Evolutionary conservation across 2,888 invertebrate species (phyloP).

Genomic region (Drosophila melanocephala): DNA sequence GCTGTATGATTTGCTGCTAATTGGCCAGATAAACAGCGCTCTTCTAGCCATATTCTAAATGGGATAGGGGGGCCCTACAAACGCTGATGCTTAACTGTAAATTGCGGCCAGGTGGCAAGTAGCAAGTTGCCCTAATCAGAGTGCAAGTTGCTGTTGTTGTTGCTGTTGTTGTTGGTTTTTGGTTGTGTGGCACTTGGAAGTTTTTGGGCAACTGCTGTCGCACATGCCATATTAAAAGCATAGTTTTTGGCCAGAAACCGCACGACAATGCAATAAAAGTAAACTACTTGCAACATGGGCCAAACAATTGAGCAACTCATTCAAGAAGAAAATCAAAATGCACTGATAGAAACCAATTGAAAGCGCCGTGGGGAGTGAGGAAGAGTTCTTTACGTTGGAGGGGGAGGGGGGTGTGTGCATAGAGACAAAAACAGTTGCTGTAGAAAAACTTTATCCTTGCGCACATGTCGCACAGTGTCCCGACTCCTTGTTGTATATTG

Average conservation of each 20-base stretch:
- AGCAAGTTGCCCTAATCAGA: conserved; percentile 23
- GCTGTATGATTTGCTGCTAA: conserved; percentile 45
- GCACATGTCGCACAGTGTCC: conserved; percentile 58
- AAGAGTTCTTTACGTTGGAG: neutral
- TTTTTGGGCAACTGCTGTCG: conserved; percentile 23
- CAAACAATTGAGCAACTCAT: conserved; percentile 78
- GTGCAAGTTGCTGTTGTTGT: neutral
- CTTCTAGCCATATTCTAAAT: conserved; percentile 14
- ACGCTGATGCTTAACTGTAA: conserved; percentile 14
- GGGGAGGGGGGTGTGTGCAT: neutral
- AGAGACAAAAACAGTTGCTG: conserved; percentile 24
- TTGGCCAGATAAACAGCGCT: conserved; percentile 47
- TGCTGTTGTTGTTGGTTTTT: neutral
- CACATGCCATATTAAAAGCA: conserved; percentile 56
- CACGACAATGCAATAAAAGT: conserved; percentile 78
- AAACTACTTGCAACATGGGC: conserved; percentile 64
- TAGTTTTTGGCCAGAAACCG: conserved; percentile 57
- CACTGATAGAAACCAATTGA: conserved; percentile 78
- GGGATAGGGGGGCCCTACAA: conserved; percentile 22
- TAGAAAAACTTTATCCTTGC: conserved; percentile 57
- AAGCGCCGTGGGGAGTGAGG: neutral
- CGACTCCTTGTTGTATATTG: conserved; percentile 58
- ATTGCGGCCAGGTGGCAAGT: conserved; percentile 34
- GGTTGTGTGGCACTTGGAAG: conserved; percentile 33
- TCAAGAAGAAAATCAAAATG: conserved; percentile 78